phyloP scores from a whole-genome alignment of 2,113 vertebrate genomes.

The Corythaixoides concolor region DNA sequence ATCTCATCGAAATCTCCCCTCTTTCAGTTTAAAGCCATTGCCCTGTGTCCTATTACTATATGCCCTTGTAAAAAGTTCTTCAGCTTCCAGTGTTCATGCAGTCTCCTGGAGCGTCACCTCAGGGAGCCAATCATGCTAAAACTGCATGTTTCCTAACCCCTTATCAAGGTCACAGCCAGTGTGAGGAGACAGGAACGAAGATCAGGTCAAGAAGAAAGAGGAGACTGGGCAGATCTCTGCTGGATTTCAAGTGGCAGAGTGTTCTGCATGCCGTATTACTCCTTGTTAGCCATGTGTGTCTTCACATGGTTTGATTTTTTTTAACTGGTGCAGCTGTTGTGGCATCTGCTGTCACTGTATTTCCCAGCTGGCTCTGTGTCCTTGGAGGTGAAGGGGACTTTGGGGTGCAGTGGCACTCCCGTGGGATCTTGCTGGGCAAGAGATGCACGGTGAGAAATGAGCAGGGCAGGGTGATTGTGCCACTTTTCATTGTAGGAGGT shows the following conservation, averaged over 20 bases:
- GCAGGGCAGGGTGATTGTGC: background rate
- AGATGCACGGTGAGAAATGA: accelerated
- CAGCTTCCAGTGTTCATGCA: too few relatives aligned
- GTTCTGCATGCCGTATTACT: background rate
- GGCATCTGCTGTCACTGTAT: background rate
- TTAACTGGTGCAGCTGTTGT: background rate
- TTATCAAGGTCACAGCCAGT: background rate
- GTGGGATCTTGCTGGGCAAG: background rate
- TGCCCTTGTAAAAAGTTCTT: too few relatives aligned
- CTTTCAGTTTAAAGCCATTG: too few relatives aligned
- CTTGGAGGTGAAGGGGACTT: background rate
- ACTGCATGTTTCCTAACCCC: accelerated
- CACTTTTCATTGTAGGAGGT: background rate
- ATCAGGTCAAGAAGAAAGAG: background rate
- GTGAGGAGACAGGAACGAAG: background rate
- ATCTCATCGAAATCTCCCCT: too few relatives aligned
- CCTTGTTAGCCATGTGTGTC: background rate
- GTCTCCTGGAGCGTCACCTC: background rate
- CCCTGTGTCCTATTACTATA: too few relatives aligned
- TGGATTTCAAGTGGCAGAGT: background rate
- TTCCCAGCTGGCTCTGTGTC: background rate
- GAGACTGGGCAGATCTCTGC: background rate
- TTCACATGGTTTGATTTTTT: background rate
- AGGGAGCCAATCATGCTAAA: background rate
- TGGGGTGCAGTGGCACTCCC: accelerated